Evolutionary conservation across 2,113 vertebrate species (phyloP), one percentile per base, ranked within the genome.

Genomic region (Vidua chalybeata): DNA sequence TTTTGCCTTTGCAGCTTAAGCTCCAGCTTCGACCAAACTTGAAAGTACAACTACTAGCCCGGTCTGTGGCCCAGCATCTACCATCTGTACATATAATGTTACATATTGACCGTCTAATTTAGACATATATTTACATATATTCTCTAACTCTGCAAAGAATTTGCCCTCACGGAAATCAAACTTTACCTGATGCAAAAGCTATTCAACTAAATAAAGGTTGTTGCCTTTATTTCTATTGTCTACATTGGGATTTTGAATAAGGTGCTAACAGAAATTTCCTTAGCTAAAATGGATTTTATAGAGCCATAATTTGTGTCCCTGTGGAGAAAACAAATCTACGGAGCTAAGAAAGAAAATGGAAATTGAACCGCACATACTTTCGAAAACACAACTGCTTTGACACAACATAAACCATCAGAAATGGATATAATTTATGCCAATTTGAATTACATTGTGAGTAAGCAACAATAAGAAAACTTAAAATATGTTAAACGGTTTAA

Each of bases 401-500:
- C 73, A 87, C 23, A 27, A 88, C 0, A 0, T 63, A 76, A 80
- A 54, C 75, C 46, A 30, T 76, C 58, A 76, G 74, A 80, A 91
- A 31, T 31, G 59, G 24, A 51, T 73, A 39, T 54, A 76, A 66
- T 74, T 91, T 61, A 63, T 73, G 67, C n/a, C 72, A n/a, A 41
- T 69, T 85, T 73, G n/a, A 93, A 93, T 31, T 43, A n/a, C 6
- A 17, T 79, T 64, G 58, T 66, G 87, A 89, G 81, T 49, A 88
- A 91, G 71, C 41, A 89, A 76, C 71, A 85, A n/a, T 11, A 82
- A 66, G 68, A 88, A 93, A 85, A 94, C 54, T 87, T 83, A 76
- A 88, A 96, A 83, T 85, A 90, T 31, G 5, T 90, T 88, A 58
- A 66, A 95, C 0, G 2, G 46, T 63, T 92, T 93, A 90, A 95